Evolutionary conservation across 2,797 vertebrate genomes (phyloP).

Genomic region (Pseudochaenichthys georgianus): DNA sequence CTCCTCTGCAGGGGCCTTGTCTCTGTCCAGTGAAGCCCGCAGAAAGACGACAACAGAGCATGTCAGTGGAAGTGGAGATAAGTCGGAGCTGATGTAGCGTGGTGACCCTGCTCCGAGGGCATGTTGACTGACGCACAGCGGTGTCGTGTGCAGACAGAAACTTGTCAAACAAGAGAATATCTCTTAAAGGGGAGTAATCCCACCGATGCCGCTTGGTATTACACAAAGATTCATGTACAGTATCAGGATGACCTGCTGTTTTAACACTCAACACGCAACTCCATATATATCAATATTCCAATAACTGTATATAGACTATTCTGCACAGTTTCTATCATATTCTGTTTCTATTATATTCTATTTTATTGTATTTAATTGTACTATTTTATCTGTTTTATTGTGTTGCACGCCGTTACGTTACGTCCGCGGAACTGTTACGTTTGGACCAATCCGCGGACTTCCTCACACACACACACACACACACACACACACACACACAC

Average conservation of each 20-base stretch:
- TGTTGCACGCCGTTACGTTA: too few relatives aligned
- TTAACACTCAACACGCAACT: background rate
- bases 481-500: too few relatives aligned
- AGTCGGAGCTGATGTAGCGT: slow-evolving; percentile 71
- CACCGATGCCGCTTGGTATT: too few relatives aligned
- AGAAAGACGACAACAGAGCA: slow-evolving; percentile 41
- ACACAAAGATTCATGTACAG: background rate
- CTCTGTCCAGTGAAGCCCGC: slow-evolving; percentile 29
- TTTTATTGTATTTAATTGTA: too few relatives aligned
- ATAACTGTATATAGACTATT: too few relatives aligned
- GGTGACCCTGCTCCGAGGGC: slow-evolving; percentile 67
- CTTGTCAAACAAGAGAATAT: slow-evolving; percentile 32
- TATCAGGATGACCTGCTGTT: slow-evolving; percentile 4
- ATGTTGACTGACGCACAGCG: slow-evolving; percentile 65
- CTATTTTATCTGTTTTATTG: too few relatives aligned
- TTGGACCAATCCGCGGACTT: too few relatives aligned
- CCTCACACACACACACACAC: too few relatives aligned
- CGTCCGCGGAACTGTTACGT: too few relatives aligned
- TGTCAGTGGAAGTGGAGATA: slow-evolving; percentile 61
- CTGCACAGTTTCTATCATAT: too few relatives aligned
- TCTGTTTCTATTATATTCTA: too few relatives aligned
- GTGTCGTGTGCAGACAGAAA: slow-evolving; percentile 56
- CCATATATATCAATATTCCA: too few relatives aligned
- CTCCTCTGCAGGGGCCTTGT: slow-evolving; percentile 20
- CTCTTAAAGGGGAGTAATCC: background rate